Conservation (phyloP, 2,113 vertebrate species). For the Zosterops borbonicus region DNA sequence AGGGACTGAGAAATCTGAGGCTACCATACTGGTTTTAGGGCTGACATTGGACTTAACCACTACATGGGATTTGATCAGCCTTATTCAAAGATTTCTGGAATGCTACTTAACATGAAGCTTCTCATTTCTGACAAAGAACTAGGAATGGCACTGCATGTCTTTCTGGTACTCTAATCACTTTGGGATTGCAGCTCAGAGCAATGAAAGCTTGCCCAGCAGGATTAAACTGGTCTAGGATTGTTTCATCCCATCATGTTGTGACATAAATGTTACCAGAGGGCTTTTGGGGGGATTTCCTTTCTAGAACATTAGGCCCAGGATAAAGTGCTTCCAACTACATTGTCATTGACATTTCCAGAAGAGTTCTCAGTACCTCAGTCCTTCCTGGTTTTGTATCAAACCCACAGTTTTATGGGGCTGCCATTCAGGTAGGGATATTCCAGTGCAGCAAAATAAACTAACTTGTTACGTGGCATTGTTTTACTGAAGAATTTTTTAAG, state of each 20-base stretch:
- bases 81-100: not conserved
- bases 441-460: not conserved
- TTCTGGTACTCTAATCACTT: not conserved
- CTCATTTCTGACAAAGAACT: not conserved
- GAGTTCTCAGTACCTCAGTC: not conserved
- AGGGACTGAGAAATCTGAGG: not conserved
- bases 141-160: not conserved
- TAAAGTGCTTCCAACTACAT: not conserved
- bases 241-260: not conserved
- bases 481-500: not conserved
- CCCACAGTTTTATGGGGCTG: not conserved
- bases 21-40: not conserved
- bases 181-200: not conserved
- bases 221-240: not conserved
- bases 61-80: not conserved
- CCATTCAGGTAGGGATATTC: not conserved
- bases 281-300: not conserved
- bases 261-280: not conserved
- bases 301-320: not conserved
- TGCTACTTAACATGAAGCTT: not conserved
- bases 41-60: not conserved
- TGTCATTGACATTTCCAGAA: not conserved
- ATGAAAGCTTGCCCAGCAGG: not conserved
- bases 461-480: not conserved
- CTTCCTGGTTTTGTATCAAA: not conserved